Base-by-base conservation (phyloP, 1,140 invertebrate genomes). In the Leptestheria dahalacensis region DNA sequence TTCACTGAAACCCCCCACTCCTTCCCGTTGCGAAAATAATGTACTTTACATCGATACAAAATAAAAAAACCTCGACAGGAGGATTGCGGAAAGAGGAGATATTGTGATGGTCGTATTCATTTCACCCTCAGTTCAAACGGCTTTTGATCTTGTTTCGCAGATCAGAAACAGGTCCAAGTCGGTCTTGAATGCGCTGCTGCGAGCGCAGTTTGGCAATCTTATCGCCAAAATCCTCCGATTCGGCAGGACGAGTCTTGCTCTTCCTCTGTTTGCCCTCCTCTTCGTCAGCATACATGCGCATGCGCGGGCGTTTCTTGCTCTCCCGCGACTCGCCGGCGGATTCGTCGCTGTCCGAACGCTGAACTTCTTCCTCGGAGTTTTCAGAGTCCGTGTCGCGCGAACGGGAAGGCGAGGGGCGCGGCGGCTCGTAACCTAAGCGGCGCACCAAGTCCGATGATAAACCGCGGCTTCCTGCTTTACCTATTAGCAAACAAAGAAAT, bases 271-370 rank as follows among this genome's bases (percentile, higher is more conserved):
- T 63, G 79, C 77, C 15, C 69, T 87, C 85, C 70, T 87, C 83
- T 66, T 88, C 86, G 73, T 90, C 87, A n/a, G 87, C 87, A 69
- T 85, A 84, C 87, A 90, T 90, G 68, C 84, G 75, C 85, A 88
- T 88, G 64, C 82, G 72, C 1, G 82, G 78, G 33, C 78, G 71
- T 73, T 85, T 86, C 23, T 75, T 79, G 57, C 73, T 77, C 57
- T 72, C 75, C 78, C 79, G 79, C 4, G 48, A 28, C 49, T 69
- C 68, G 24, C 73, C 70, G 21, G 77, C 72, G 15, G 72, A 72
- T 65, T 41, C 47, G 21, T 62, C 46, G 41, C 53, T 50, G 9
- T 48, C 60, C n/a, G 60, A 61, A 28, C 4, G 48, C 61, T 1
- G 64, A 59, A 1, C 62, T 46, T 18, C 60, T 62, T 66, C 29